Evolutionary conservation across 2,888 invertebrate genomes (phyloP), one percentile per base, ranked within the genome.

Genomic region (Drepanosiphum platanoidis): DNA sequence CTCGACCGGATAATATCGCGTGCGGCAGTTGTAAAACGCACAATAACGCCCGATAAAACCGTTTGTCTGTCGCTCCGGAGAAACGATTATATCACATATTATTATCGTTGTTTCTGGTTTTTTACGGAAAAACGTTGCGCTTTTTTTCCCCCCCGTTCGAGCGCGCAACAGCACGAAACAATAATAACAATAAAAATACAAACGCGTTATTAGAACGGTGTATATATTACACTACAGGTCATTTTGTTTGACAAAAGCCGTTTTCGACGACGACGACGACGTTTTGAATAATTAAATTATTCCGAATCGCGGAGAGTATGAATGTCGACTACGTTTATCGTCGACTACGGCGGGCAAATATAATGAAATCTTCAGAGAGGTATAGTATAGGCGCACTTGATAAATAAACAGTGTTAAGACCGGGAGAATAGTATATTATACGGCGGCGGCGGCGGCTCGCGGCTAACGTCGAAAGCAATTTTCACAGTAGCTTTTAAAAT

Each of bases 251-350:
- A 58, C 74, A 75, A 52, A 13, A 13, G 61, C 9, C 11, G n/a
- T 34, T 75, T 30, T 58, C 13, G 32, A 27, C 32, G 11, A 3
- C n/a, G n/a, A 11, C 52, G 52, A 52, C n/a, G 11, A n/a, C 32
- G 32, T 3, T 74, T 74, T 74, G 74, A 75, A 75, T 75, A 52
- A 75, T 75, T 75, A 34, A 75, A 34, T 75, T 52, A n/a, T 75
- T 46, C n/a, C 34, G 74, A 75, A 75, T 52, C 32, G 32, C 52
- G 52, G 32, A 18, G 22, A 52, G 30, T n/a, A n/a, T 13, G 52
- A 75, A 52, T 52, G 52, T 34, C 30, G 64, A 13, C 1, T n/a
- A n/a, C 61, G 8, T 75, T 75, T 58, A 75, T 52, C 32, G 13
- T 15, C n/a, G 7, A 36, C 32, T 58, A 39, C n/a, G n/a, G 34